phyloP scores from a whole-genome alignment of 2,888 invertebrate genomes.

The Tenthredo amoena region DNA sequence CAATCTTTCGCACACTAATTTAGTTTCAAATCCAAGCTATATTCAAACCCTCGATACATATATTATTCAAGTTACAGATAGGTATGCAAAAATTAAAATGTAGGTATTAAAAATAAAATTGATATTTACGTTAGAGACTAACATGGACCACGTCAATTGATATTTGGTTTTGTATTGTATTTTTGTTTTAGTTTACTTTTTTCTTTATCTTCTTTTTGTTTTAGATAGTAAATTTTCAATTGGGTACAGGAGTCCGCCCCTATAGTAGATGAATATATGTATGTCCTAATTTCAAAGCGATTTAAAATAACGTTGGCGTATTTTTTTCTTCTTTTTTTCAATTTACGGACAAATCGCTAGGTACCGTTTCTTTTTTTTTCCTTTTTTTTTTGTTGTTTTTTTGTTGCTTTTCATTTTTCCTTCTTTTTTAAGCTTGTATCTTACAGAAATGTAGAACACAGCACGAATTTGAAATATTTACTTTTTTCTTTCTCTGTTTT shows the following conservation, averaged over 20 bases:
- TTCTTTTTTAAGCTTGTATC: conserved; percentile 41
- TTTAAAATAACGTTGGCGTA: conserved; percentile 37
- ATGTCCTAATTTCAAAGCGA: conserved; percentile 28
- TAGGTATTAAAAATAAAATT: conserved; percentile 71
- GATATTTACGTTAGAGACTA: conserved; percentile 72
- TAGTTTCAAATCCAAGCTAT: conserved; percentile 51
- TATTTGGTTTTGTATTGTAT: conserved; percentile 60
- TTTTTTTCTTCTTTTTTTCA: conserved; percentile 5
- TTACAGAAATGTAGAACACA: conserved; percentile 51
- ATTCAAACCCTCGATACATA: conserved; percentile 43
- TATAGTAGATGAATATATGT: conserved; percentile 28
- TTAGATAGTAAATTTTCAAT: conserved; percentile 27
- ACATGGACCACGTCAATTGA: conserved; percentile 73
- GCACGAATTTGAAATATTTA: conserved; percentile 37
- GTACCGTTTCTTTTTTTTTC: neutral
- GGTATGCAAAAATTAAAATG: conserved; percentile 50
- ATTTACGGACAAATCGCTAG: conserved; percentile 36
- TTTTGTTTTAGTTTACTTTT: conserved; percentile 17
- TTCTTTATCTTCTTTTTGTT: neutral
- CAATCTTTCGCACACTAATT: conserved; percentile 31
- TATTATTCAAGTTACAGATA: conserved; percentile 48
- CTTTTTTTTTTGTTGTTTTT: neutral
- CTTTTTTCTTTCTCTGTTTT: neutral
- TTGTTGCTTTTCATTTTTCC: neutral
- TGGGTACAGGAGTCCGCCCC: conserved; percentile 29